Conservation (phyloP, 2,113 vertebrate genomes). For the Panurus biarmicus region DNA sequence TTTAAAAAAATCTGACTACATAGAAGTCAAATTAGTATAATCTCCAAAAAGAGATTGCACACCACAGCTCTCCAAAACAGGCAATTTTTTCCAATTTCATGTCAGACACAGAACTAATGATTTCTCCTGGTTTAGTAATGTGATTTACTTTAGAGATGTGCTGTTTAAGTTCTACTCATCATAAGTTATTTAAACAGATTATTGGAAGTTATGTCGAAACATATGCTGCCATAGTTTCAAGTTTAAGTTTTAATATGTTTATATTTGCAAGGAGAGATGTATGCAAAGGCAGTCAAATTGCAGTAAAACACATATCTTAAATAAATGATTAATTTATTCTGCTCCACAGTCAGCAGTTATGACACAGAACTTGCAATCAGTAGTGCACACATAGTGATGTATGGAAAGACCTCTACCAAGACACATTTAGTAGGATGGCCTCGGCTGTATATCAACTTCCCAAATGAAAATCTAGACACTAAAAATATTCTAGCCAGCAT, state of each 20-base stretch:
- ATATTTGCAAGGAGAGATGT: neutral
- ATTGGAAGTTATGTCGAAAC: neutral
- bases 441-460: neutral
- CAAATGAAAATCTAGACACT: neutral
- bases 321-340: slow-evolving; percentile 5
- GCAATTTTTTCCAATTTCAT: neutral
- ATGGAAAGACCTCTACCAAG: neutral
- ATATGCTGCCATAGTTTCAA: slow-evolving; percentile 15
- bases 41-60: neutral
- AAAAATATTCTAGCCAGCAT: neutral
- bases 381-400: neutral
- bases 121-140: neutral
- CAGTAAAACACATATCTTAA: neutral
- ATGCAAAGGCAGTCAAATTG: neutral
- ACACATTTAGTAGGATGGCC: neutral
- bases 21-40: neutral
- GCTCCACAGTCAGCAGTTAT: neutral
- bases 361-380: neutral
- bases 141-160: neutral
- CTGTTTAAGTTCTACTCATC: neutral
- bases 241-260: slow-evolving; percentile 16
- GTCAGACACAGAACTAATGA: neutral
- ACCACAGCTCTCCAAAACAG: neutral
- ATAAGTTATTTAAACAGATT: neutral
- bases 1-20: neutral